Base-by-base conservation (phyloP, 1,140 invertebrate genomes). In the Atta texana region DNA sequence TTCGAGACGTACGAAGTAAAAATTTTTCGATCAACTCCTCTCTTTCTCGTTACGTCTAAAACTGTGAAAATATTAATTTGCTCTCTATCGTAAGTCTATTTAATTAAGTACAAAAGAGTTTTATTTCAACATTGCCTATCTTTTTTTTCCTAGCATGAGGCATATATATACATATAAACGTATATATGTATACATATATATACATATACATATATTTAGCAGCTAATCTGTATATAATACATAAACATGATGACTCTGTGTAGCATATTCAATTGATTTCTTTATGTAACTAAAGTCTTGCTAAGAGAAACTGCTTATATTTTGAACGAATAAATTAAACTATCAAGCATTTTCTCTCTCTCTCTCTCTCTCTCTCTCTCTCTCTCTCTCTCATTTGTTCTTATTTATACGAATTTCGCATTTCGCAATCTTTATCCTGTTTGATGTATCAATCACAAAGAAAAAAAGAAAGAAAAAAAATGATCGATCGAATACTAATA, bases 21-120 rank as follows among this genome's bases (percentile, higher is more conserved):
- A 90, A 87, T 88, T 85, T 86, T 21, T 74, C 64, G 24, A 86
- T 21, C 31, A 77, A 63, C 77, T 86, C 66, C 6, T 39, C 2
- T 57, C n/a, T 61, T 39, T 74, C 24, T 84, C 39, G 64, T 78
- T 88, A 34, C 34, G 61, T 85, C 72, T 87, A 85, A 69, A 93
- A 90, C 87, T 90, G 85, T 89, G 80, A 91, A 91, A 88, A 90
- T 92, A 93, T 89, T 86, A 91, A 90, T 89, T 91, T 71, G 51
- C 85, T 69, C 66, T 92, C 66, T 92, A 92, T 82, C 34, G 66
- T 90, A 85, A 90, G 87, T 93, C 91, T 93, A 92, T 81, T 92
- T 90, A 88, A 91, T 94, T 94, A 94, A 94, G 94, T 94, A 94
- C 94, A 94, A 94, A 94, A 94, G 80, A 87, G 92, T 90, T 91